Percentiles rank a stretch among this genome's conserved stretches.
Evolutionary conservation across 2,113 vertebrate genomes (phyloP).

Genomic region (Symphodus melops): DNA sequence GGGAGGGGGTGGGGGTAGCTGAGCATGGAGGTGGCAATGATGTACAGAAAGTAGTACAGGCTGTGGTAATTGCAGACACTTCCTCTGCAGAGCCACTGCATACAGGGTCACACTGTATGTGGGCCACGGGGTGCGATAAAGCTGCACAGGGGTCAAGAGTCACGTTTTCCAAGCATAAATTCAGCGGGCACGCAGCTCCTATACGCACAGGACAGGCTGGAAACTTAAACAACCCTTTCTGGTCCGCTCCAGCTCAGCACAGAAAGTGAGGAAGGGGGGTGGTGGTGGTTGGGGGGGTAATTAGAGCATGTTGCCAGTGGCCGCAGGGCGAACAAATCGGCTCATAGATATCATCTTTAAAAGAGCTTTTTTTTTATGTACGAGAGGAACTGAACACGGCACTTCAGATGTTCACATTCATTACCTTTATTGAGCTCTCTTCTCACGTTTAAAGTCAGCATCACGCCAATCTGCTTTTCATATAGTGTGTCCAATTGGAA

Average conservation of each 20-base stretch:
- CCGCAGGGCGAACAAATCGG: constrained; percentile 84
- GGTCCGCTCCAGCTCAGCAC: constrained; percentile 40
- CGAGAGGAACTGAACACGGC: constrained; percentile 80
- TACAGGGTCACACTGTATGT: constrained; percentile 78
- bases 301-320: constrained; percentile 86
- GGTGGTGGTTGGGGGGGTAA: constrained; percentile 74
- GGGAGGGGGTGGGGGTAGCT: neutral
- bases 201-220: constrained; percentile 70
- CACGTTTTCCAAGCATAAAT: constrained; percentile 85
- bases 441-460: constrained; percentile 86
- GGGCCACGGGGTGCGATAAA: constrained; percentile 81
- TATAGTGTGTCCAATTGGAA: constrained; percentile 87
- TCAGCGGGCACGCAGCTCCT: constrained; percentile 65
- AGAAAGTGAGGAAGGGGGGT: constrained; percentile 27
- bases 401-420: constrained; percentile 88
- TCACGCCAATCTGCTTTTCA: constrained; percentile 84
- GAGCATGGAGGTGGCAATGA: constrained; percentile 2
- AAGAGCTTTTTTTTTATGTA: constrained; percentile 86
- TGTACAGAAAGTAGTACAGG: constrained; percentile 63
- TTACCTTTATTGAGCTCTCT: constrained; percentile 88
- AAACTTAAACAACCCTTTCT: constrained; percentile 77
- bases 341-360: constrained; percentile 93
- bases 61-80: constrained; percentile 75
- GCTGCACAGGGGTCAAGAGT: constrained; percentile 79
- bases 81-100: constrained; percentile 70